These are phyloP conservation scores for Pangasius larnaudii DNA, from an alignment of 2,797 vertebrate species.

Conservation along the genomic window DNA sequence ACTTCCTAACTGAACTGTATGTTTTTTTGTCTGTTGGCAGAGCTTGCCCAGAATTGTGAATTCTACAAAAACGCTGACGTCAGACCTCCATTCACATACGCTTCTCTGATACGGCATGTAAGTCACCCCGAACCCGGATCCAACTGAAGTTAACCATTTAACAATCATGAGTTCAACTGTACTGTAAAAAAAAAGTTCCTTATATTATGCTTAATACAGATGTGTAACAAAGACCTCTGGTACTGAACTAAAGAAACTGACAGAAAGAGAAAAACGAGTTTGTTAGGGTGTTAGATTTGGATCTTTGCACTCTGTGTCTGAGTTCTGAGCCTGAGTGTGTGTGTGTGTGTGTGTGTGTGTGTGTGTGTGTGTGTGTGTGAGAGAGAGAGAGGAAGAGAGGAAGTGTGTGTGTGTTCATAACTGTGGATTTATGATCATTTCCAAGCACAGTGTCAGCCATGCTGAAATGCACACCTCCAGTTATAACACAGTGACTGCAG, in stretches of 20 bases:
- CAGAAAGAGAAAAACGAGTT: not conserved
- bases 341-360: not conserved
- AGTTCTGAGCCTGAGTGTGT: not conserved
- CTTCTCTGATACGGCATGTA: slow-evolving; percentile 98
- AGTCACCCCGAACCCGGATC: slow-evolving; percentile 58
- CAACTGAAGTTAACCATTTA: not conserved
- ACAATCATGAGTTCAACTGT: not conserved
- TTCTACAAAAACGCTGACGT: slow-evolving; percentile 99
- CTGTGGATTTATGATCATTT: slow-evolving; percentile 31
- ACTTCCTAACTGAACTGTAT: not conserved
- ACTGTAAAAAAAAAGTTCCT: not conserved
- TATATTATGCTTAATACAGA: not conserved
- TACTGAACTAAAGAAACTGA: not conserved
- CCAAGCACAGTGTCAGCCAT: slow-evolving; percentile 38
- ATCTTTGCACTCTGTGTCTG: not conserved
- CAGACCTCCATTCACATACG: slow-evolving; percentile 96
- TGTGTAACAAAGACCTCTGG: not conserved
- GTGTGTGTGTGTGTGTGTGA: not conserved
- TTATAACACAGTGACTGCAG: slow-evolving; percentile 46
- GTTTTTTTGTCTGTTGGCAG: slow-evolving; percentile 67
- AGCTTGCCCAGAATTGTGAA: slow-evolving; percentile 98
- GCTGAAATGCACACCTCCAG: slow-evolving; percentile 44
- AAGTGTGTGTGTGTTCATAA: slow-evolving; percentile 6
- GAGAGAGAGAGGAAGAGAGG: not conserved
- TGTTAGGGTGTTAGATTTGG: not conserved